These are phyloP conservation scores for Agapornis canus DNA, from an alignment of 2,797 vertebrate species.

Conservation along the genomic window DNA sequence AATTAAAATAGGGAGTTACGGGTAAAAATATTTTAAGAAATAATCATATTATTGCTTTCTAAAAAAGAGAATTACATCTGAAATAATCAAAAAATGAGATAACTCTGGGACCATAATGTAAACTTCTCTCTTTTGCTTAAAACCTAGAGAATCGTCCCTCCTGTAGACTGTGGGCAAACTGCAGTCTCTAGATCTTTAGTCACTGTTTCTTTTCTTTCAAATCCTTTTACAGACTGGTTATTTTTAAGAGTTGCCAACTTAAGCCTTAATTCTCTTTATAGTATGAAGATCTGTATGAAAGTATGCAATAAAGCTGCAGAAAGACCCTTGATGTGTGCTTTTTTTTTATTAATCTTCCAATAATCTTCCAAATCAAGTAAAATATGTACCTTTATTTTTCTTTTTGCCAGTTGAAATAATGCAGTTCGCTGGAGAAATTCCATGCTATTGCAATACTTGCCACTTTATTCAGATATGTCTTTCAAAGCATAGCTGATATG, in stretches of 20 bases:
- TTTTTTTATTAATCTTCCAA: too few relatives aligned
- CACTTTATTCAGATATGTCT: fast-evolving
- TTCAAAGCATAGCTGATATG: fast-evolving
- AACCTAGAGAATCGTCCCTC: not conserved
- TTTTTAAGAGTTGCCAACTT: not conserved
- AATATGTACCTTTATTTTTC: not conserved
- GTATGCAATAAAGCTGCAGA: not conserved
- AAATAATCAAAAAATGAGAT: not conserved
- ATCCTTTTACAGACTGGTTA: not conserved
- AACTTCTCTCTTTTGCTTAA: not conserved
- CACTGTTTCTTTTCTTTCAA: not conserved
- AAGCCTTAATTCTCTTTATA: not conserved
- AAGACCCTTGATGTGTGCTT: not conserved
- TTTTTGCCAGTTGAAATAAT: fast-evolving
- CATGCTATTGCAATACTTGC: not conserved
- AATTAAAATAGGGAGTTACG: not conserved
- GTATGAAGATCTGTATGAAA: not conserved
- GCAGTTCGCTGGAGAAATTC: not conserved
- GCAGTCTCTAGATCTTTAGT: not conserved
- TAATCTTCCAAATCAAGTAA: not conserved
- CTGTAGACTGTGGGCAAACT: not conserved
- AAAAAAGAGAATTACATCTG: not conserved
- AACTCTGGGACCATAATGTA: not conserved
- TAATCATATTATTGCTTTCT: not conserved
- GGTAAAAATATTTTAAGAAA: conserved; percentile 34